Base-by-base conservation (phyloP, 2,113 vertebrate species). In the Panurus biarmicus region DNA sequence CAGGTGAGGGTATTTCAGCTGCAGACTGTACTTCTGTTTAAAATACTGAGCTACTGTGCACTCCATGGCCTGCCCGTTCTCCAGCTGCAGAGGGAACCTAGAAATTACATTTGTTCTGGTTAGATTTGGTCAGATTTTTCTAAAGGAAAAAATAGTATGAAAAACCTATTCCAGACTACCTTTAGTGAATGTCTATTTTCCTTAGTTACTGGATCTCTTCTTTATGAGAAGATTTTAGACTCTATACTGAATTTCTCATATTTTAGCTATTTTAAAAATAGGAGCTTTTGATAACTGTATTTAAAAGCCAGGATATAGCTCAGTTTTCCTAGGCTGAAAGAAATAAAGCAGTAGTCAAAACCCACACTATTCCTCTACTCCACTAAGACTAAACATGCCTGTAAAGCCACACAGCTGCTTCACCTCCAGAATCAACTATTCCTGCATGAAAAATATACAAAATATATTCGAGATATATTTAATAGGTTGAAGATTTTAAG, bases 21-120 rank as follows among this genome's bases (percentile, higher is more conserved):
- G 99, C 87, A 99, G 98, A 91, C 98, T 99, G 97, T 99, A 99
- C 93, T 99, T 99, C 96, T 99, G 99, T 95, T 99, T 99, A 97
- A 99, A 99, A 96, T 99, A 99, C 93, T 99, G 99, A 83, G 99
- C 99, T 85, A 99, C 99, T 53, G 99, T 99, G 95, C 99, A 99
- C 97, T 99, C 99, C 99, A 99, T 99, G 73, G 99, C 99, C 95
- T 99, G 99, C 81, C 99, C 99, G 47, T 99, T 99, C 98, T 99
- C 99, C 85, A 99, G 97, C 98, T 99, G 99, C 94, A 99, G 96
- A 75, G 99, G 99, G 96, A 99, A 99, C 96, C 99, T 99, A 96
- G 22, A 94, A 95, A 90, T 90, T 16, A 93, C 67, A 91, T 79
- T 86, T 85, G 51, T 71, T 96, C 93, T 85, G 87, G 89, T 97